These are phyloP conservation scores for Momotus momota DNA, from an alignment of 2,797 vertebrate genomes.

Conservation along the genomic window DNA sequence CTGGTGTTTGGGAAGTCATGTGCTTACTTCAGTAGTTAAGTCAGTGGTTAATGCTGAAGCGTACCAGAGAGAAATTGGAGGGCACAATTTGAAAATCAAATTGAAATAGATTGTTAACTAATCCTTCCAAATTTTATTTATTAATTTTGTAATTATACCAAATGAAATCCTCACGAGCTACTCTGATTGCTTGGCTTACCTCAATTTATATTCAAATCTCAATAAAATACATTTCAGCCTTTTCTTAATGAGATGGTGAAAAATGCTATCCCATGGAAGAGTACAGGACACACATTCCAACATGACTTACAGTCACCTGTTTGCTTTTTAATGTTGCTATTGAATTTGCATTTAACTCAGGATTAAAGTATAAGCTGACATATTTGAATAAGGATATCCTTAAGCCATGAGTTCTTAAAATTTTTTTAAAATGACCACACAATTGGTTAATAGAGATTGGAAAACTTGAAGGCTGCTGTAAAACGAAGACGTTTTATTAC, in stretches of 20 bases:
- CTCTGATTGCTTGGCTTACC: constrained; percentile 46
- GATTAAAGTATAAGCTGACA: constrained; percentile 51
- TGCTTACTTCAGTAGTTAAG: background rate
- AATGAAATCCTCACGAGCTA: constrained; percentile 23
- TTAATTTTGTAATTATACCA: constrained; percentile 55
- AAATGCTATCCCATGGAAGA: constrained; percentile 2
- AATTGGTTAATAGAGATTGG: constrained; percentile 10
- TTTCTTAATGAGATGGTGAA: constrained; percentile 41
- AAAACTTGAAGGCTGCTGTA: background rate
- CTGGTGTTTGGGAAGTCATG: background rate
- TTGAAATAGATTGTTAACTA: constrained; percentile 59
- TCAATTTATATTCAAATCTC: constrained; percentile 57
- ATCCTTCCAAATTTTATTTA: constrained; percentile 62
- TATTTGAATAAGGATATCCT: constrained; percentile 57
- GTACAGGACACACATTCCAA: background rate
- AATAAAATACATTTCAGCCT: constrained; percentile 36
- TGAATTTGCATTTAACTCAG: constrained; percentile 55
- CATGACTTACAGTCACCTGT: constrained; percentile 37
- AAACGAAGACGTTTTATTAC: rapidly evolving
- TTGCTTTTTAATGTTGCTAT: constrained; percentile 61
- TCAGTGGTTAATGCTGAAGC: background rate
- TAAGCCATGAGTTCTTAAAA: constrained; percentile 33
- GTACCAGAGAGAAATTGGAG: background rate
- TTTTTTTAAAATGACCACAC: background rate
- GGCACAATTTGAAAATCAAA: constrained; percentile 7